phyloP scores from a whole-genome alignment of 2,888 invertebrate species.

The Furcula furcula region DNA sequence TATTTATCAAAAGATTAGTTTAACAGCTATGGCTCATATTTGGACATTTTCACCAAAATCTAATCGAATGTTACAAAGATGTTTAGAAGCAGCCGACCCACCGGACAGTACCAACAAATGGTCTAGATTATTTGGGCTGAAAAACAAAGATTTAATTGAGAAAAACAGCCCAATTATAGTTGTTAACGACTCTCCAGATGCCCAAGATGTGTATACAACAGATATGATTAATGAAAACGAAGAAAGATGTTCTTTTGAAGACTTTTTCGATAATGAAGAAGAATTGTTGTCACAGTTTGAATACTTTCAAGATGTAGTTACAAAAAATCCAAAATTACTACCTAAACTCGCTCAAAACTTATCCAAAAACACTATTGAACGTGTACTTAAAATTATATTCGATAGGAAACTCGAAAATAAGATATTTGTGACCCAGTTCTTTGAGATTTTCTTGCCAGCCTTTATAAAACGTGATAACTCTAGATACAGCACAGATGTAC shows the following conservation, averaged over 20 bases:
- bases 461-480: conserved; percentile 44
- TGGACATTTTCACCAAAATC: conserved; percentile 48
- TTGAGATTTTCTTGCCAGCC: conserved; percentile 35
- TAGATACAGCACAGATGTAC: conserved; percentile 42
- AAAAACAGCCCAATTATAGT: conserved; percentile 6
- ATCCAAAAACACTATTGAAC: conserved; percentile 33
- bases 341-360: conserved; percentile 37
- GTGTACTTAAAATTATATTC: conserved; percentile 42
- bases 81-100: conserved; percentile 30
- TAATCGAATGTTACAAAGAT: conserved; percentile 29
- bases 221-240: conserved; percentile 8
- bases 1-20: background rate
- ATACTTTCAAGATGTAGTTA: conserved; percentile 36
- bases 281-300: conserved; percentile 35
- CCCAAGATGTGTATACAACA: background rate
- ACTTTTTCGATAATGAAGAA: conserved; percentile 35
- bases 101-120: conserved; percentile 43
- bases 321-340: conserved; percentile 30
- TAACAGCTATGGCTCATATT: conserved; percentile 34
- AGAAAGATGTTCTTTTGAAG: conserved; percentile 18
- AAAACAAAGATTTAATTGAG: conserved; percentile 10
- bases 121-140: conserved; percentile 36
- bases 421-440: conserved; percentile 34
- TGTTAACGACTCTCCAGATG: conserved; percentile 9
- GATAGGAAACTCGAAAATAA: conserved; percentile 16